These are phyloP conservation scores for Diachasma alloeum DNA, from an alignment of 1,140 invertebrate species.

Conservation along the genomic window DNA sequence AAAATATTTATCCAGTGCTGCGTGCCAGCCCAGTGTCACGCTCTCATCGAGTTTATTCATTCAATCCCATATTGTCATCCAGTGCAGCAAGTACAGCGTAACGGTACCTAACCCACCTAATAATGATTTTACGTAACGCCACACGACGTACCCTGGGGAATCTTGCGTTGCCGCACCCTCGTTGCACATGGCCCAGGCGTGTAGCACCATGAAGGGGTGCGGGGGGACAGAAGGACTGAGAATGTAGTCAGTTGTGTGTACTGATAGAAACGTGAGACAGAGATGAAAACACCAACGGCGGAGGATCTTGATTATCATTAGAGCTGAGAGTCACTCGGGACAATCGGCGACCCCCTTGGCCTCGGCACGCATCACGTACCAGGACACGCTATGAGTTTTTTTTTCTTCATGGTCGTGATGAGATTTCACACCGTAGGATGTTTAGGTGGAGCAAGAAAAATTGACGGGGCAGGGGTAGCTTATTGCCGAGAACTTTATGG, in stretches of 20 bases:
- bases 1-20: constrained; percentile 64
- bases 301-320: constrained; percentile 59
- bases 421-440: constrained; percentile 16
- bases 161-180: constrained; percentile 60
- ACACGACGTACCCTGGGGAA: constrained; percentile 59
- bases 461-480: neutral
- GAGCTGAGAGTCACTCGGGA: constrained; percentile 36
- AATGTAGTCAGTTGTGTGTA: constrained; percentile 29
- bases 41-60: constrained; percentile 1
- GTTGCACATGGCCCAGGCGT: constrained; percentile 61
- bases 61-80: neutral
- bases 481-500: too few species aligned
- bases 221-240: constrained; percentile 19
- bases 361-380: constrained; percentile 38
- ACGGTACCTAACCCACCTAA: constrained; percentile 59
- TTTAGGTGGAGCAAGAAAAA: neutral
- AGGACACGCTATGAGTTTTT: constrained; percentile 17
- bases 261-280: neutral
- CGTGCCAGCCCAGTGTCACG: constrained; percentile 42
- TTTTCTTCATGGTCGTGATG: constrained; percentile 33
- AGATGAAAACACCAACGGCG: neutral
- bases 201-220: neutral
- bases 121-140: constrained; percentile 66
- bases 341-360: constrained; percentile 5
- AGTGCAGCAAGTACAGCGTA: neutral